phyloP scores from a whole-genome alignment of 30 jellyfish, hydroid and myxozoan species.

The Morbakka virulenta region DNA sequence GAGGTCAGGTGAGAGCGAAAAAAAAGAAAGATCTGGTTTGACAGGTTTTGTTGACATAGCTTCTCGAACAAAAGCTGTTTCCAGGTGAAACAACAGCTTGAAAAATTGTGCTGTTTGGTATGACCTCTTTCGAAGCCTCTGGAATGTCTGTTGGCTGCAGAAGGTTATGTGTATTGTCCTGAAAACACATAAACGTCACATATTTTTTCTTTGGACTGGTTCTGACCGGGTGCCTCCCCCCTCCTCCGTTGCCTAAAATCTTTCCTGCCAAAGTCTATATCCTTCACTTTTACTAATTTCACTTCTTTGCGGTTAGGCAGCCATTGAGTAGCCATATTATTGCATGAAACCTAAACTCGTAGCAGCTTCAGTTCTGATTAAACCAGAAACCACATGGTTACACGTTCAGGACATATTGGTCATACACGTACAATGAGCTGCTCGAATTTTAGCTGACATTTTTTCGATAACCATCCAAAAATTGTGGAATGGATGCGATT shows the following conservation, averaged over 20 bases:
- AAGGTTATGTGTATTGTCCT: too few species aligned
- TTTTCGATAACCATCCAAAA: constrained; percentile 49
- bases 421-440: constrained; percentile 66
- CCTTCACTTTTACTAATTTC: too few species aligned
- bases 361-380: constrained; percentile 36
- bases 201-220: background rate
- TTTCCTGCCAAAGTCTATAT: background rate
- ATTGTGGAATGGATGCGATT: constrained; percentile 14
- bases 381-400: constrained; percentile 51
- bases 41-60: background rate
- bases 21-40: background rate
- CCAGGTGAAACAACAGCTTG: constrained; percentile 37
- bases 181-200: too few species aligned
- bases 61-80: background rate
- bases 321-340: constrained; percentile 8
- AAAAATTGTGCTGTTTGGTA: constrained; percentile 5
- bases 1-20: background rate
- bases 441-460: too few species aligned
- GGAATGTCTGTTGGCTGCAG: background rate
- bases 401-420: constrained; percentile 41
- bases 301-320: constrained; percentile 33
- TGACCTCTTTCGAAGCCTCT: constrained; percentile 6
- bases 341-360: constrained; percentile 32
- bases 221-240: background rate
- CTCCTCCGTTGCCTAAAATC: constrained; percentile 37